phyloP scores from a whole-genome alignment of 1,140 invertebrate species.

The Drosophila simulans region DNA sequence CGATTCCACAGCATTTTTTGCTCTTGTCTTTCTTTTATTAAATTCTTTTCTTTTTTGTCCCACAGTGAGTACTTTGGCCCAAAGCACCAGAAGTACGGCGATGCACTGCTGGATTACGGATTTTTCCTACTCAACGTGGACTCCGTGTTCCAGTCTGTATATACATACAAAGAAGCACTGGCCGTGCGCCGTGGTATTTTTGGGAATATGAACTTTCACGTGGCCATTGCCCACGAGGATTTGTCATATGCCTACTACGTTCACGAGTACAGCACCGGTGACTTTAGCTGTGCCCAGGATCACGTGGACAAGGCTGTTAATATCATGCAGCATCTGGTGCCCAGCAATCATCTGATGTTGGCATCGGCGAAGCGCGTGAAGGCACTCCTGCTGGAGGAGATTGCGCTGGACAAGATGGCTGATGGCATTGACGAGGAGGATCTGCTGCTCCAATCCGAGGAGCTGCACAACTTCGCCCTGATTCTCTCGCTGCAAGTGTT shows the following conservation, averaged over 20 bases:
- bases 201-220: conserved; percentile 92
- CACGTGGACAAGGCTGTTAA: conserved; percentile 93
- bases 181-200: conserved; percentile 91
- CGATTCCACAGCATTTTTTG: neutral
- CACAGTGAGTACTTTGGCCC: conserved; percentile 86
- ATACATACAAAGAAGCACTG: conserved; percentile 92
- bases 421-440: conserved; percentile 83
- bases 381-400: conserved; percentile 96
- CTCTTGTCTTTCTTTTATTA: neutral
- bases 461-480: conserved; percentile 92
- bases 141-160: conserved; percentile 91
- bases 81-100: conserved; percentile 92
- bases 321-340: conserved; percentile 92
- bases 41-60: no score
- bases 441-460: conserved; percentile 90
- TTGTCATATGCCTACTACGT: conserved; percentile 96
- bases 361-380: conserved; percentile 95
- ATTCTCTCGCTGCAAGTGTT: conserved; percentile 91
- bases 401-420: conserved; percentile 91
- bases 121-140: conserved; percentile 96
- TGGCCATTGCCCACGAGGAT: conserved; percentile 95
- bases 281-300: conserved; percentile 91
- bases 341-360: conserved; percentile 92
- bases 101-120: conserved; percentile 93
- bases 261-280: conserved; percentile 94